Base-by-base conservation (phyloP, 2,113 vertebrate genomes). In the Rana temporaria region DNA sequence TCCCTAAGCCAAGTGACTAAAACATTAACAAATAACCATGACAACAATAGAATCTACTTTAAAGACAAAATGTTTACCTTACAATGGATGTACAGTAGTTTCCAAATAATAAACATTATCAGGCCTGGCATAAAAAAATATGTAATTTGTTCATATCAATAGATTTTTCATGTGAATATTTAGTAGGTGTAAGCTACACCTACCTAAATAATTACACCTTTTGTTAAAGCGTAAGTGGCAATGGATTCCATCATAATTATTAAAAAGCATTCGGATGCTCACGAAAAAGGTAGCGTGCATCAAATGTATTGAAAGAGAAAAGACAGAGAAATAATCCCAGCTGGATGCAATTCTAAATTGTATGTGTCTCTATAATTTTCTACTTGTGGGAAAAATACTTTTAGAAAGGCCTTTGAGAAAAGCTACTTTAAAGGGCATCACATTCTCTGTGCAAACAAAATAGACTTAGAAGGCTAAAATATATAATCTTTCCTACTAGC, bases 311-410 rank as follows among this genome's bases (percentile, higher is more conserved):
- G 34, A 68, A 63, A 68, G 72, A 76, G 64, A 65, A 68, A 60
- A 80, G 67, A 80, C 19, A 81, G 16, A 52, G 66, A 75, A 73
- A 74, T 38, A 65, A 55, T 42, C 80, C 55, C 81, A 76, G 81
- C 63, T 76, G 64, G 71, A 60, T 67, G 72, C 30, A 30, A 26
- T 68, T 83, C 71, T 76, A 68, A 83, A 83, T 76, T 60, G 63
- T 57, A 75, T 34, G 19, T 59, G 62, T 76, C 71, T 82, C 52
- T 81, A 65, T 83, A 83, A 83, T 76, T 83, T 83, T 83, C 81
- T 76, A 83, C 81, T 83, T 76, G 71, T 76, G 81, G 63, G 17
- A 76, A 70, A 82, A 66, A 82, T 75, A 82, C 63, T 75, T 75
- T 68, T 60, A 66, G 71, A 83, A 76, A 83, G 62, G 70, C 57